Evolutionary conservation across 1,140 invertebrate species (phyloP), one percentile per base, ranked within the genome.

Genomic region (Adelges cooleyi): DNA sequence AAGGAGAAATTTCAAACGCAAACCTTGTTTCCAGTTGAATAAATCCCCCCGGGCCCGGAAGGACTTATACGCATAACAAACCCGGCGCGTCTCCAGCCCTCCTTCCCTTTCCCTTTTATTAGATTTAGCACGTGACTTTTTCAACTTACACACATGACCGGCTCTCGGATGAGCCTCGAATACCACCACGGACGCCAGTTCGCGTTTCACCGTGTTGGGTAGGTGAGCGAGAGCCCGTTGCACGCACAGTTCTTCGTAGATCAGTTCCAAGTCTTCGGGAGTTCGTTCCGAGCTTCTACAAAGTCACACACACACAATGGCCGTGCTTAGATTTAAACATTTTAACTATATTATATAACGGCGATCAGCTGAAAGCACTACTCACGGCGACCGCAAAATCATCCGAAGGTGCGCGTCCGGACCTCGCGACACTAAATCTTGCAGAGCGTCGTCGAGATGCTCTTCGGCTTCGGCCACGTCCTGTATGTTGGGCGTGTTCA

Each of bases 161-260:
- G 84, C 80, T 72, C 83, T 82, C n/a, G 84, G 79, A 76, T 91
- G 87, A 17, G 86, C 82, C 76, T 92, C 90, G 74, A 90, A 90
- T 67, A 89, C 80, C 65, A 92, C 82, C 65, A 90, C 86, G 54
- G 81, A 81, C 44, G 89, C 86, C 53, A 92, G 74, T 75, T 92
- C 89, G 65, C 86, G 77, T 75, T 90, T 91, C 38, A 92, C 86
- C 70, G 88, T 88, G 68, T 86, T 89, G 50, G 86, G 88, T 22
- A 92, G 76, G 72, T 92, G 87, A 9, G 86, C 82, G 59, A 92
- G 75, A 2, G 89, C 87, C 71, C 88, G 86, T 66, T 92, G 87
- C 71, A 90, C 86, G 49, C 89, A 75, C 27, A 92, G 75, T 72
- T 92, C 90, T 71, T 92, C 89, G 73, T 89, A 92, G 65, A 92